Evolutionary conservation across 2,113 vertebrate genomes (phyloP).

Genomic region (Brachirus orientalis): DNA sequence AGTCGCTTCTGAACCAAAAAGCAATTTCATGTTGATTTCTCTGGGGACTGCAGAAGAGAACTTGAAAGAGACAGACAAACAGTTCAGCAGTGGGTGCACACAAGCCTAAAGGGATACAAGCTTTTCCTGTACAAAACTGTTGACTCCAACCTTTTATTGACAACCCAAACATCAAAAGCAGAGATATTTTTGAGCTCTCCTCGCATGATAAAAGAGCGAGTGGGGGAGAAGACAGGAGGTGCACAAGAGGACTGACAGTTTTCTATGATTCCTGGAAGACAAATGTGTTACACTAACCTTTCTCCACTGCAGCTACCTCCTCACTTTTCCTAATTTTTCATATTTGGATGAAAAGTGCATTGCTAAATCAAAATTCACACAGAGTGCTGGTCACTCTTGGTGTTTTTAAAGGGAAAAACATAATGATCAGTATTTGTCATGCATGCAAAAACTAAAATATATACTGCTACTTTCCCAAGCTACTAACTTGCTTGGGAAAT

Average conservation of each 20-base stretch:
- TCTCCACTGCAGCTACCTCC: background rate
- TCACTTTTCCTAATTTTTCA: constrained; percentile 27
- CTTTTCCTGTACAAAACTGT: constrained; percentile 58
- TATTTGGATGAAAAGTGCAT: constrained; percentile 21
- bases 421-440: too few relatives aligned
- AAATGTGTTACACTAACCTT: constrained; percentile 2
- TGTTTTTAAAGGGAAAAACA: too few relatives aligned
- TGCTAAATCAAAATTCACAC: too few relatives aligned
- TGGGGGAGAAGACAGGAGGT: background rate
- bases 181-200: constrained; percentile 32
- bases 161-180: constrained; percentile 49
- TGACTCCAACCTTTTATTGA: constrained; percentile 56
- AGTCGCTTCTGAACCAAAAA: constrained; percentile 82
- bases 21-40: constrained; percentile 85
- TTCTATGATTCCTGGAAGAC: background rate
- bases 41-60: constrained; percentile 67
- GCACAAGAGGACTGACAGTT: background rate
- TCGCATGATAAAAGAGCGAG: constrained; percentile 34
- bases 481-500: too few relatives aligned
- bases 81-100: constrained; percentile 47
- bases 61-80: constrained; percentile 70
- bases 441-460: too few relatives aligned
- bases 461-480: too few relatives aligned
- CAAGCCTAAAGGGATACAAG: constrained; percentile 45
- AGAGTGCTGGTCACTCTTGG: too few relatives aligned